A percentile compares a stretch with the other conserved stretches of the same genome.
These are phyloP conservation scores for Shinisaurus crocodilurus DNA, from an alignment of 2,113 vertebrate species.

Conservation along the genomic window DNA sequence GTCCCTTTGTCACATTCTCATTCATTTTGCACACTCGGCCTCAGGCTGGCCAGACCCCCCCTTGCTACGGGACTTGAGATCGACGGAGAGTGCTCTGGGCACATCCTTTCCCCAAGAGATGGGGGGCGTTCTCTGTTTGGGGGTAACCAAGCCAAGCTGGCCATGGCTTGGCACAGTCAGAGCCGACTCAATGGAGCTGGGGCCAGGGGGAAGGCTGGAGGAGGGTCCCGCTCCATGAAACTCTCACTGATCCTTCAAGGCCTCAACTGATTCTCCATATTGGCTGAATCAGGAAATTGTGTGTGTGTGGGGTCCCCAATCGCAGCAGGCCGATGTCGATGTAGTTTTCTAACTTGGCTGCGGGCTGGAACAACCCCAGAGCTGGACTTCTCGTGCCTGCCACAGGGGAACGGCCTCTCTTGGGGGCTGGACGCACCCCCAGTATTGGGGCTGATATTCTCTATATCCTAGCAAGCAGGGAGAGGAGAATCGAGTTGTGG, in stretches of 20 bases:
- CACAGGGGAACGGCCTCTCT: not conserved
- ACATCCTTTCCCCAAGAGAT: not conserved
- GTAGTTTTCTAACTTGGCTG: not conserved
- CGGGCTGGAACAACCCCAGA: not conserved
- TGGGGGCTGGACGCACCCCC: not conserved
- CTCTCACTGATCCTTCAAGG: not conserved
- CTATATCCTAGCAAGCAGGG: no score
- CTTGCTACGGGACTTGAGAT: rapidly evolving
- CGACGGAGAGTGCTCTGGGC: not conserved
- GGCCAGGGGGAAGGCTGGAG: not conserved
- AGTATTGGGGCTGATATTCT: not conserved
- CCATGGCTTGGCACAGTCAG: not conserved
- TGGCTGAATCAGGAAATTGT: not conserved
- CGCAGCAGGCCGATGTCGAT: not conserved
- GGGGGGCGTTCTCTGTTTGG: not conserved
- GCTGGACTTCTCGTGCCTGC: no score
- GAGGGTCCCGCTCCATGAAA: not conserved
- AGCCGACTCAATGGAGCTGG: not conserved
- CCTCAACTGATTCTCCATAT: no score
- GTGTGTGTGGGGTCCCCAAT: not conserved
- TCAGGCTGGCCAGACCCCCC: not conserved
- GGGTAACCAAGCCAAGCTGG: not conserved
- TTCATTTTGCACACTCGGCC: not conserved
- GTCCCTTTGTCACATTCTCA: constrained; percentile 15
- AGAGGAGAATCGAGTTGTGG: not conserved